Evolutionary conservation across 2,113 vertebrate genomes (phyloP), one percentile per base, ranked within the genome.

Genomic region (Bombycilla garrulus): DNA sequence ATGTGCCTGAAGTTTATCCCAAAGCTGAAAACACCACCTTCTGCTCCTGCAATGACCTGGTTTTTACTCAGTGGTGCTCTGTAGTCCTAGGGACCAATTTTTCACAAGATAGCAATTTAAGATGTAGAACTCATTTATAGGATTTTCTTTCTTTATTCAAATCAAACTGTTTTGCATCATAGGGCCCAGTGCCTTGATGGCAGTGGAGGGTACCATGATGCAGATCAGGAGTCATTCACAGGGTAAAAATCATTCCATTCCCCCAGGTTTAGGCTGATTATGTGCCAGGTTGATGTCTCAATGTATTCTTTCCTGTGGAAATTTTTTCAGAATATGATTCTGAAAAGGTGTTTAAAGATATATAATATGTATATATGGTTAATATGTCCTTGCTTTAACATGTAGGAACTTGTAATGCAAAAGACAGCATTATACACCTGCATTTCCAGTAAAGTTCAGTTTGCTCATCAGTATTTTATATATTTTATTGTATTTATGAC

Each of bases 21-120:
- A 95, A 93, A 97, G 92, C 95, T 95, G 72, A 92, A 97, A 97
- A 95, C 56, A 95, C 57, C 92, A 78, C 83, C 95, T 97, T 97
- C 96, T 97, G 96, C 83, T 96, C 60, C 67, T 91, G 42, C 36
- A 81, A 60, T 71, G 61, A 61, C 35, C 89, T 93, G 50, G 0
- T 70, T 95, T 97, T 87, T 66, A 53, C 76, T 96, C 92, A 95
- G 33, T 95, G 81, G n/a, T 91, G 90, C 87, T 92, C 74, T 93
- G 95, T 92, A 95, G 88, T 96, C 67, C 13, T 45, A 86, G 24
- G 51, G 40, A 94, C 69, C 79, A 87, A 90, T 88, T 87, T 95
- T 95, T 91, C 71, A 86, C 8, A 66, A 26, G 18, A 88, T 20
- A 91, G 21, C 57, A 86, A 60, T 96, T 94, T 96, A 38, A 94